Base-by-base conservation (phyloP, 2,888 invertebrate species). In the Periphyllus acericola region DNA sequence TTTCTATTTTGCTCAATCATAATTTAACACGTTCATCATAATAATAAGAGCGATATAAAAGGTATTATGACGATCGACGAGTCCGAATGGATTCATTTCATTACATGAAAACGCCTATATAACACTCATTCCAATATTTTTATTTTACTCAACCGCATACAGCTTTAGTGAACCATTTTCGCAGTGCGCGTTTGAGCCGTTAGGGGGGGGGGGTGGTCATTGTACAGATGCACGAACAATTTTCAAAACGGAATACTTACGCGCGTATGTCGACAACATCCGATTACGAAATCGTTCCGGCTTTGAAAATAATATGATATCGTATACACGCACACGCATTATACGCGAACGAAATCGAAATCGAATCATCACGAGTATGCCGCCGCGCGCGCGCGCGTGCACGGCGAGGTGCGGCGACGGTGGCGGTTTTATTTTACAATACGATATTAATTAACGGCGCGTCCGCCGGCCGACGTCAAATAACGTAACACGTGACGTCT, bases 371-470 rank as follows among this genome's bases (percentile, higher is more conserved):
- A 29, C 29, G 29, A 29, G 5, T 29, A 6, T 9, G 2, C 9
- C 29, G 60, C 8, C 3, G 29, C 29, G 68, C 3, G 29, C 8
- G 14, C 11, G 68, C 1, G 68, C 1, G 29, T n/a, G n/a, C 8
- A 8, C 14, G 60, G 4, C 21, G 60, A 3, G 25, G 60, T 60
- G 25, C 66, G n/a, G 8, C 66, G 66, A n/a, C n/a, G 71, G 36
- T 19, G 40, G 34, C 83, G 74, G 83, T 83, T 83, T 83, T 74
- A 83, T 83, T 83, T 74, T 83, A 83, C 83, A 83, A 83, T 83
- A 83, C 52, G 52, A 85, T 85, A 85, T 85, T 85, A 85, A 85
- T 85, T 85, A 85, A 71, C 85, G 82, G 36, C 78, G 85, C 78
- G 85, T 85, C 34, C 76, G 71, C 75, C 34, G 75, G 32, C 29